Percentiles rank a stretch among this genome's conserved stretches.
These are phyloP conservation scores for Tortrix viridana DNA, from an alignment of 2,888 invertebrate genomes.

Conservation along the genomic window DNA sequence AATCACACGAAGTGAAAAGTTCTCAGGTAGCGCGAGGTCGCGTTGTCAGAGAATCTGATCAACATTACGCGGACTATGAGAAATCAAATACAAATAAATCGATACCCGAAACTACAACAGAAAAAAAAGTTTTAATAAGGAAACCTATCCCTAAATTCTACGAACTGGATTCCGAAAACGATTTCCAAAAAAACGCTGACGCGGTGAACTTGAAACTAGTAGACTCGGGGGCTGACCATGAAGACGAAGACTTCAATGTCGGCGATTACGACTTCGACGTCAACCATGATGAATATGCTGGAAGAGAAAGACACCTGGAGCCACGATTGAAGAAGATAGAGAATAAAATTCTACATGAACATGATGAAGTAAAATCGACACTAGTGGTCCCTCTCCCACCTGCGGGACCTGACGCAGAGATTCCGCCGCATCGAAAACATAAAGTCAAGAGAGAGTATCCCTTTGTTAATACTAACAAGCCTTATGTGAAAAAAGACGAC, in stretches of 20 bases:
- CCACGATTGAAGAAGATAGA: conserved; percentile 53
- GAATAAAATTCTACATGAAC: conserved; percentile 34
- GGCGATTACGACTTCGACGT: conserved; percentile 75
- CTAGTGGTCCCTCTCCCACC: not conserved
- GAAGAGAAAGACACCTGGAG: conserved; percentile 64
- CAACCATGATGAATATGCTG: conserved; percentile 68
- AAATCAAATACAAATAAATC: not conserved
- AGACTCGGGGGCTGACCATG: conserved; percentile 64
- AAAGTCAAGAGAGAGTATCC: conserved; percentile 45
- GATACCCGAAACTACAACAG: conserved; percentile 4
- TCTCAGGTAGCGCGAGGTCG: not conserved
- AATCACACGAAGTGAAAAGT: not conserved
- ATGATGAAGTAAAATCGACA: not conserved
- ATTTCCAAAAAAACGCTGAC: conserved; percentile 59
- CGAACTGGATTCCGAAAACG: conserved; percentile 63
- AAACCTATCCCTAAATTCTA: conserved; percentile 71
- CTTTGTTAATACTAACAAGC: conserved; percentile 45
- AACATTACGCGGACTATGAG: conserved; percentile 1
- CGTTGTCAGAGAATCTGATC: not conserved
- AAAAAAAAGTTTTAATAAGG: conserved; percentile 52
- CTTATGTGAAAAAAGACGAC: conserved; percentile 49
- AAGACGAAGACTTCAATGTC: conserved; percentile 74
- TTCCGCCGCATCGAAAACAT: conserved; percentile 28
- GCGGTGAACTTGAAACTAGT: conserved; percentile 37
- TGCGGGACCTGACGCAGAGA: conserved; percentile 36